Conservation (phyloP, 2,888 invertebrate genomes). For the Stenodema calcarata region DNA sequence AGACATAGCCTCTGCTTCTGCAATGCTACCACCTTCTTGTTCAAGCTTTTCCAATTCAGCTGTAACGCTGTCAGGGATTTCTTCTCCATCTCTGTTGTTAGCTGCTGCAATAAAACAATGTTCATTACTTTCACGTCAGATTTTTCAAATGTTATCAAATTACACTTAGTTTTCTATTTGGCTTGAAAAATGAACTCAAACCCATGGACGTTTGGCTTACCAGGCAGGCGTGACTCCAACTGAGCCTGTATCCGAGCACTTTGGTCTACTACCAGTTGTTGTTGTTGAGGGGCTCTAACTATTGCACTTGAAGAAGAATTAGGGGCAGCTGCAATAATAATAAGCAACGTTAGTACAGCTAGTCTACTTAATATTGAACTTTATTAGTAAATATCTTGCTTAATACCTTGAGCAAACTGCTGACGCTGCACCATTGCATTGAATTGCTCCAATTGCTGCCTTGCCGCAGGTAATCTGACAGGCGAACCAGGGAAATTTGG, state of each 20-base stretch:
- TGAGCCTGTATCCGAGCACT: slow-evolving; percentile 18
- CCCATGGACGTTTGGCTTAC: background rate
- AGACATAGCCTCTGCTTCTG: slow-evolving; percentile 72
- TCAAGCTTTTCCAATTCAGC: slow-evolving; percentile 74
- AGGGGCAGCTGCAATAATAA: background rate
- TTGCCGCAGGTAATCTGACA: slow-evolving; percentile 60
- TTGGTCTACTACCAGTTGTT: slow-evolving; percentile 22
- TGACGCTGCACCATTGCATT: slow-evolving; percentile 54
- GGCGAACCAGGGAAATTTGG: slow-evolving; percentile 59
- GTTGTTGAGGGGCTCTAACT: slow-evolving; percentile 20
- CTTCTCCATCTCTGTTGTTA: slow-evolving; percentile 59
- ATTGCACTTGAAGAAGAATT: slow-evolving; percentile 29
- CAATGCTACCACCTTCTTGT: slow-evolving; percentile 66
- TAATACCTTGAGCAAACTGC: slow-evolving; percentile 51
- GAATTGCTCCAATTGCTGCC: slow-evolving; percentile 57
- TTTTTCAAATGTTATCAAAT: background rate
- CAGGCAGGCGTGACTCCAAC: slow-evolving; percentile 19
- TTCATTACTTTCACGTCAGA: too few species aligned
- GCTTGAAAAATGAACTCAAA: background rate
- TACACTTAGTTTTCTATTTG: background rate
- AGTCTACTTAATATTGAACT: background rate
- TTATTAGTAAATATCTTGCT: background rate
- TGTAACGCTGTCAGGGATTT: slow-evolving; percentile 72
- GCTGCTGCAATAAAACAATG: slow-evolving; percentile 8
- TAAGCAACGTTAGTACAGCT: background rate